Evolutionary conservation across 2,888 invertebrate genomes (phyloP).

Genomic region (Griposia aprilina): DNA sequence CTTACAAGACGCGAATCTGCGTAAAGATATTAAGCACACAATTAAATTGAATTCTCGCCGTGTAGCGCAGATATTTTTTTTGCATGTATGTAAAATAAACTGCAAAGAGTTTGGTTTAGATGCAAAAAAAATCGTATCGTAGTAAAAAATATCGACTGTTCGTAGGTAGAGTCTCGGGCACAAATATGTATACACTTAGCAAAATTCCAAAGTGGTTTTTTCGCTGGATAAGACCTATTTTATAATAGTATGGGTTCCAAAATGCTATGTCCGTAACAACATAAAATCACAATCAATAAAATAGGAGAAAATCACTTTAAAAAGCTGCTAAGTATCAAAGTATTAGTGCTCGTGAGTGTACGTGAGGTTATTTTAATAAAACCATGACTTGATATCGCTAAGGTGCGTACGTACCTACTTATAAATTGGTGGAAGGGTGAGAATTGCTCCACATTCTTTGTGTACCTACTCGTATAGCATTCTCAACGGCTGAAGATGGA

Average conservation of each 20-base stretch:
- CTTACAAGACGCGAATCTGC: neutral
- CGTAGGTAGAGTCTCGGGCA: neutral
- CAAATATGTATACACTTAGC: neutral
- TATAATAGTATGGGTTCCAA: neutral
- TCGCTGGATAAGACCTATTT: neutral
- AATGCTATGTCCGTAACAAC: neutral
- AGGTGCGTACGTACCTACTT: slow-evolving; percentile 15
- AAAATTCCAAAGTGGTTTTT: too few relatives aligned
- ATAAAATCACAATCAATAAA: neutral
- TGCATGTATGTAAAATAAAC: neutral
- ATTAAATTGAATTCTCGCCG: neutral
- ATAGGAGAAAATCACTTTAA: neutral
- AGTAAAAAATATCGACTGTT: neutral
- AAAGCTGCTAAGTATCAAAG: neutral
- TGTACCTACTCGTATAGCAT: slow-evolving; percentile 28
- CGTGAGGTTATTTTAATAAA: slow-evolving; percentile 79
- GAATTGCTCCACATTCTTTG: slow-evolving; percentile 61
- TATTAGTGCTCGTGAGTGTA: slow-evolving; percentile 20
- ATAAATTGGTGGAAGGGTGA: slow-evolving; percentile 43
- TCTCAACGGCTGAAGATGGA: slow-evolving; percentile 59
- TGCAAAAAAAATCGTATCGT: too few relatives aligned
- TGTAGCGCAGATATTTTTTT: neutral
- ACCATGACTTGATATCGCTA: slow-evolving; percentile 66
- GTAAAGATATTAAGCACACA: neutral
- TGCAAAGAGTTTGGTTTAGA: too few relatives aligned